These are phyloP conservation scores for Acrobeloides nanus DNA, from an alignment of 2,888 invertebrate genomes.

Conservation along the genomic window DNA sequence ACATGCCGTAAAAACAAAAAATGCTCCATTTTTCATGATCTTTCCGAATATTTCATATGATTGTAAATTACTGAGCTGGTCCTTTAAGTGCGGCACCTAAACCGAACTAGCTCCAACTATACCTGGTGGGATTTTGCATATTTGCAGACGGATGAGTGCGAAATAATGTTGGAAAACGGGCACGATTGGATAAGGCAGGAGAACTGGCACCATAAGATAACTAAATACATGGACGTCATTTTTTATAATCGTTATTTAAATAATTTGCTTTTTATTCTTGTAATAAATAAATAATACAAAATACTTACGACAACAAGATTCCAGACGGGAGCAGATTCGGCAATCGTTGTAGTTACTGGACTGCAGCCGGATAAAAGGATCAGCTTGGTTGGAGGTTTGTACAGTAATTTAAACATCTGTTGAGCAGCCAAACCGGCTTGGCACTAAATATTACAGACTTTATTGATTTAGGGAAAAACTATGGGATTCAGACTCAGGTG, in stretches of 20 bases:
- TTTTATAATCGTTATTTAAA: constrained; percentile 6
- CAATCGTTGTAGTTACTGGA: constrained; percentile 95
- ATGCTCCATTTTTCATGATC: too few species aligned
- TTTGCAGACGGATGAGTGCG: constrained; percentile 98
- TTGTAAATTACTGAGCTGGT: too few species aligned
- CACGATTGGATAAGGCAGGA: constrained; percentile 90
- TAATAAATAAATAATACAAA: background rate
- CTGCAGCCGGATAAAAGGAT: constrained; percentile 89
- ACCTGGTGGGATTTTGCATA: constrained; percentile 65
- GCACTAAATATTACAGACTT: constrained; percentile 73
- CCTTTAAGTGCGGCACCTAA: too few species aligned
- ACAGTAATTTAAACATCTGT: constrained; percentile 94
- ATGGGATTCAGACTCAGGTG: too few species aligned
- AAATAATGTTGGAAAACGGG: constrained; percentile 92
- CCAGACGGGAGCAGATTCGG: constrained; percentile 99
- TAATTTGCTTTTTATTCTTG: too few species aligned
- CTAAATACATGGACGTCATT: constrained; percentile 59
- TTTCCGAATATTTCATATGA: too few species aligned
- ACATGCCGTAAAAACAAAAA: too few species aligned
- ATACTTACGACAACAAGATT: constrained; percentile 90
- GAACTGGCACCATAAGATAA: constrained; percentile 97
- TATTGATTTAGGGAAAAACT: too few species aligned
- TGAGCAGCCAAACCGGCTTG: constrained; percentile 95
- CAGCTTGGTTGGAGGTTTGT: constrained; percentile 75
- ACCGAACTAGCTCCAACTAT: background rate